Conservation (phyloP, 2,113 vertebrate genomes). For the Elaphurus davidianus region DNA sequence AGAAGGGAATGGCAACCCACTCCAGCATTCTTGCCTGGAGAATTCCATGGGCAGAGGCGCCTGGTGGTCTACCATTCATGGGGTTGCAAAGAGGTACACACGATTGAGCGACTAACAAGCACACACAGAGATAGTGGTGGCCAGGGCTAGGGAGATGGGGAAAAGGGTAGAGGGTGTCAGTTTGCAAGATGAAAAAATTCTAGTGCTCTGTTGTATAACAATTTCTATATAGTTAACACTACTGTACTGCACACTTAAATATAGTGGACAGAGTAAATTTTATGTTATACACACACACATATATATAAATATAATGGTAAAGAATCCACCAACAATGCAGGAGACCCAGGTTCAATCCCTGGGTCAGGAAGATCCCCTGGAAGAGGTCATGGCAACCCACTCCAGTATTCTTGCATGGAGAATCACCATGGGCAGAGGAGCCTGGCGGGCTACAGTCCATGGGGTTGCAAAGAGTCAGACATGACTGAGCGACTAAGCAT, state of each 20-base stretch:
- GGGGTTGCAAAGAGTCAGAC: not conserved
- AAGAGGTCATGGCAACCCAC: not conserved
- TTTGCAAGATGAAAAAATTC: not conserved
- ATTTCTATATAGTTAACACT: not conserved
- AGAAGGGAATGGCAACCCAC: not conserved
- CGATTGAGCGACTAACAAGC: rapidly evolving
- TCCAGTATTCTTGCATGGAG: not conserved
- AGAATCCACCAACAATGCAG: not conserved
- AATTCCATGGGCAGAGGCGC: not conserved
- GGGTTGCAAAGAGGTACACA: not conserved
- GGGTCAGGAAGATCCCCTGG: not conserved
- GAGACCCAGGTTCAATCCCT: not conserved
- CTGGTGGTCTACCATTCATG: not conserved
- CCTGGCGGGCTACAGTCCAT: not conserved
- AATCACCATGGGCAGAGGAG: not conserved
- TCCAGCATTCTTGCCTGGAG: not conserved
- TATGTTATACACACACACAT: not conserved
- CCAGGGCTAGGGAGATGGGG: no score
- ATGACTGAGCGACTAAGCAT: not conserved
- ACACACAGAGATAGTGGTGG: not conserved
- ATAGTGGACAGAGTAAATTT: not conserved
- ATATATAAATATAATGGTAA: not conserved
- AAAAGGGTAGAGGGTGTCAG: not conserved
- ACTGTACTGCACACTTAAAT: not conserved
- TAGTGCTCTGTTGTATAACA: not conserved